Evolutionary conservation across 2,113 vertebrate species (phyloP).

Genomic region (Zapus hudsonius): DNA sequence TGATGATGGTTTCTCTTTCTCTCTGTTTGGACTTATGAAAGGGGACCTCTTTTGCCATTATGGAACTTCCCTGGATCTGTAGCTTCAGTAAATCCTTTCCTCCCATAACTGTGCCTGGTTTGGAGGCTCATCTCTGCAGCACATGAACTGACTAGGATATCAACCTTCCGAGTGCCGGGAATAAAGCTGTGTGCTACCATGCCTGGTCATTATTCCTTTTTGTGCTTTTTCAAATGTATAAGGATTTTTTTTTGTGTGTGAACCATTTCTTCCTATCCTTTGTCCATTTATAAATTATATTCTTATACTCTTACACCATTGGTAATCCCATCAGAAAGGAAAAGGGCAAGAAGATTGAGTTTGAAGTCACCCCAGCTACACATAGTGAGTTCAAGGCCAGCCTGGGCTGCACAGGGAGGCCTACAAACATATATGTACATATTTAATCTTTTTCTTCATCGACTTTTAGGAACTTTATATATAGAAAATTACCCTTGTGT

Average conservation of each 20-base stretch:
- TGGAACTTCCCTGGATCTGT: too few species aligned
- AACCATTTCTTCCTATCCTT: not conserved
- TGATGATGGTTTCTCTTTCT: too few species aligned
- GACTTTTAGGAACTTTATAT: slow-evolving; percentile 17
- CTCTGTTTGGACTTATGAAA: too few species aligned
- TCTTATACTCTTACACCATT: too few species aligned
- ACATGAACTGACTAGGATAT: too few species aligned
- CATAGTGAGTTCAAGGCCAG: not conserved
- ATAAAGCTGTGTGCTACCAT: too few species aligned
- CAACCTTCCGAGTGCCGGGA: too few species aligned
- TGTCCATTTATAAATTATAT: not conserved
- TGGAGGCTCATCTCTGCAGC: too few species aligned
- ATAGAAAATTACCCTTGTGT: not conserved
- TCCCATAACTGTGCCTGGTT: too few species aligned
- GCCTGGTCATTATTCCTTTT: not conserved
- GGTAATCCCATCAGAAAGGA: not conserved
- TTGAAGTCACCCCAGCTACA: not conserved
- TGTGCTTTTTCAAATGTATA: slow-evolving; percentile 28
- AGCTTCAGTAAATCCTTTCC: too few species aligned
- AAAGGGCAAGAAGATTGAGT: not conserved
- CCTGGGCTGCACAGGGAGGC: too few species aligned
- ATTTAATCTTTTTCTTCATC: not conserved
- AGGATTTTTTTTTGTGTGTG: not conserved
- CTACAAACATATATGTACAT: not conserved
- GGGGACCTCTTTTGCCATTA: too few species aligned